phyloP scores from a whole-genome alignment of 2,888 invertebrate species.

The Chironomus tentans region DNA sequence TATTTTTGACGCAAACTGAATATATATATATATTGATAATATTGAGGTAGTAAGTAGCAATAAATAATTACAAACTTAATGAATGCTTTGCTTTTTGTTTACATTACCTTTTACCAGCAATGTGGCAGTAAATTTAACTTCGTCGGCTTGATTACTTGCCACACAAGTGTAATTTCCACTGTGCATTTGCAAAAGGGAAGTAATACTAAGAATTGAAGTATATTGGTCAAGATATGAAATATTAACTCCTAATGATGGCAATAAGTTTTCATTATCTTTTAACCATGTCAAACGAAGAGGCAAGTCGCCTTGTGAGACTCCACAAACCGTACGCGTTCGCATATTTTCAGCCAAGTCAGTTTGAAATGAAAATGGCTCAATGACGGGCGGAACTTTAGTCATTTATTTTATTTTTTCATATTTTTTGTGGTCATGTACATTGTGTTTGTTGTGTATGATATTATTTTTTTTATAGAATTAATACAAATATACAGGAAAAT shows the following conservation, averaged over 20 bases:
- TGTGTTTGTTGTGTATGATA: neutral
- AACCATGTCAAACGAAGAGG: slow-evolving; percentile 73
- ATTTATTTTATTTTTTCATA: neutral
- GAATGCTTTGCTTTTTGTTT: slow-evolving; percentile 29
- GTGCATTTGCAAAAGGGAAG: slow-evolving; percentile 63
- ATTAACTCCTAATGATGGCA: slow-evolving; percentile 57
- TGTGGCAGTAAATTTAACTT: slow-evolving; percentile 69
- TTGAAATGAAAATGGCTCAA: slow-evolving; percentile 77
- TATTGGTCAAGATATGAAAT: slow-evolving; percentile 64
- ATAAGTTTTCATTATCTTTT: slow-evolving; percentile 66
- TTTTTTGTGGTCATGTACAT: slow-evolving; percentile 29
- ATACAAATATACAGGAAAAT: slow-evolving; percentile 34
- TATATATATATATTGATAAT: too few species aligned
- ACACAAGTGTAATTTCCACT: slow-evolving; percentile 71
- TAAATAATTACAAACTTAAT: neutral
- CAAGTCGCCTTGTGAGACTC: slow-evolving; percentile 70
- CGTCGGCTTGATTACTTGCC: slow-evolving; percentile 68
- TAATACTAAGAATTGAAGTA: slow-evolving; percentile 67
- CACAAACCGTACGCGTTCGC: slow-evolving; percentile 72
- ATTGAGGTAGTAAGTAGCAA: slow-evolving; percentile 7
- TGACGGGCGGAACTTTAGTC: slow-evolving; percentile 75
- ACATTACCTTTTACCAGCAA: slow-evolving; percentile 74
- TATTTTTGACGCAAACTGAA: slow-evolving; percentile 6
- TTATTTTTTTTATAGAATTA: slow-evolving; percentile 33
- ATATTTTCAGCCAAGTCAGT: slow-evolving; percentile 73